Evolutionary conservation across 2,797 vertebrate genomes (phyloP).

Genomic region (Coendou prehensilis): DNA sequence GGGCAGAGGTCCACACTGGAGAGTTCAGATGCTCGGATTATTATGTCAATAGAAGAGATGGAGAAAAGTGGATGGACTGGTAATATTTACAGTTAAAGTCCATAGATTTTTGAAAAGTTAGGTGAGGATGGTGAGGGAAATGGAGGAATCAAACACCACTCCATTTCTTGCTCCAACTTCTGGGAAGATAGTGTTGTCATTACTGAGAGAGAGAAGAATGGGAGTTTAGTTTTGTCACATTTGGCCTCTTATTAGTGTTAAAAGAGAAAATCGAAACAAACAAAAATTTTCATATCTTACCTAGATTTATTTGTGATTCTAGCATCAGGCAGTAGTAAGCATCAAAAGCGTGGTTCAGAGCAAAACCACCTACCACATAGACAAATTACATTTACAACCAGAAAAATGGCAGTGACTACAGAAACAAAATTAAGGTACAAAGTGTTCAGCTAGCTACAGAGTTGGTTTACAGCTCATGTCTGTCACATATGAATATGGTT

Average conservation of each 20-base stretch:
- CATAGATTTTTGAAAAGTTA: background rate
- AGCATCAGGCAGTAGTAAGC: background rate
- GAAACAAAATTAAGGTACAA: too few relatives aligned
- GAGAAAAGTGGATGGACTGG: background rate
- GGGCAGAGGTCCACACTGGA: background rate
- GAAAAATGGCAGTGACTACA: background rate
- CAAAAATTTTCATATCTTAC: background rate
- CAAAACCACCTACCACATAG: background rate
- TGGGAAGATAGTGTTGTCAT: accelerated
- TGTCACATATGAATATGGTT: background rate
- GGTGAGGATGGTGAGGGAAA: background rate
- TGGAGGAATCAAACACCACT: background rate
- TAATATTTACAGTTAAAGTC: background rate
- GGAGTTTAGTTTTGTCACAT: background rate
- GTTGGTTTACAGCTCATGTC: background rate
- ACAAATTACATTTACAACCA: background rate
- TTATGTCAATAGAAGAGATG: background rate
- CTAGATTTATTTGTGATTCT: background rate
- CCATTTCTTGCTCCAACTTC: background rate
- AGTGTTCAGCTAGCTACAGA: too few relatives aligned
- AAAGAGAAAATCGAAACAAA: background rate
- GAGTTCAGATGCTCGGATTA: background rate
- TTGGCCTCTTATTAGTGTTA: background rate
- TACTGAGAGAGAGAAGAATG: background rate
- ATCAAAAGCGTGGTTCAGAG: background rate